Evolutionary conservation across 2,797 vertebrate species (phyloP).

Genomic region (Nannoperca obscura): DNA sequence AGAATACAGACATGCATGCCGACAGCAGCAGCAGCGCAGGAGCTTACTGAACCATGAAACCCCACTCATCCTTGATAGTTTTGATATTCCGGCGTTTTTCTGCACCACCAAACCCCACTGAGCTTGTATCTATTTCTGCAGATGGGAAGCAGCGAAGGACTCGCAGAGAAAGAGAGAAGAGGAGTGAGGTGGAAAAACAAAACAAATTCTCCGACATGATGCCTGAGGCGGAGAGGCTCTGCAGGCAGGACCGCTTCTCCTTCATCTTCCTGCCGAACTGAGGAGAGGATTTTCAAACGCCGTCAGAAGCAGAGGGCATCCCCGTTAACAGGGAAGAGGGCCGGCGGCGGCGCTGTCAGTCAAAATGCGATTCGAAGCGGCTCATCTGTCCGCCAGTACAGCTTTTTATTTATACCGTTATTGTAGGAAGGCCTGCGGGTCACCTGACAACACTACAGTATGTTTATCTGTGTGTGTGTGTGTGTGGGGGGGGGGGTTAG

Average conservation of each 20-base stretch:
- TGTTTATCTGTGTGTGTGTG: not conserved
- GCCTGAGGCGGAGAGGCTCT: conserved; percentile 69
- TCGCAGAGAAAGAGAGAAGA: conserved; percentile 36
- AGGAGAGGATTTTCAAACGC: conserved; percentile 64
- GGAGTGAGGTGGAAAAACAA: conserved; percentile 57
- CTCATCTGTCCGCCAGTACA: conserved; percentile 35
- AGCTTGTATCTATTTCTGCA: conserved; percentile 71
- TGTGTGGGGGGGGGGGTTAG: not conserved
- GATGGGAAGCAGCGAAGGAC: conserved; percentile 45
- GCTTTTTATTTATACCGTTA: conserved; percentile 43
- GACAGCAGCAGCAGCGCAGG: conserved; percentile 24
- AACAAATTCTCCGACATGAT: conserved; percentile 69
- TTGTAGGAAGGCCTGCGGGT: conserved; percentile 41
- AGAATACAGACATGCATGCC: not conserved
- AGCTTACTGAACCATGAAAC: conserved; percentile 30
- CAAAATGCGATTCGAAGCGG: conserved; percentile 4
- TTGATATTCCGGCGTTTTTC: conserved; percentile 55
- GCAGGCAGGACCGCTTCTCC: conserved; percentile 46
- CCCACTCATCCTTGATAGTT: conserved; percentile 38
- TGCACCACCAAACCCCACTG: conserved; percentile 55
- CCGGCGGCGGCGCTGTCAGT: conserved; percentile 59
- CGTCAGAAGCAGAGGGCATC: conserved; percentile 67
- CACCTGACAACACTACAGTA: not conserved
- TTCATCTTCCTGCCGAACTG: conserved; percentile 67
- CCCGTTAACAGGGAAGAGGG: conserved; percentile 52